phyloP scores from a whole-genome alignment of 1,140 invertebrate genomes.

The Drosophila setifemur region DNA sequence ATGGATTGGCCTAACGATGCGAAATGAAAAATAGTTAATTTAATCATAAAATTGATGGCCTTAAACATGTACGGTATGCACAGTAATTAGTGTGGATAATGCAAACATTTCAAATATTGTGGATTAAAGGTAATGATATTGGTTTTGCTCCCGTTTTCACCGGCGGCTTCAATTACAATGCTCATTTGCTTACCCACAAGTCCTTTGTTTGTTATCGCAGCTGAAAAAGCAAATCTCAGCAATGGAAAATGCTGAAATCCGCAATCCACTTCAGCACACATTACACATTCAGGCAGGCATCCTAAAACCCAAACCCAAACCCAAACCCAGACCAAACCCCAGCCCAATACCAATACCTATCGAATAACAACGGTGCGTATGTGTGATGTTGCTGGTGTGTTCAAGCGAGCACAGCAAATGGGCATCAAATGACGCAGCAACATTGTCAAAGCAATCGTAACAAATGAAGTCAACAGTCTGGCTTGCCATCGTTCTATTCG shows the following conservation, averaged over 20 bases:
- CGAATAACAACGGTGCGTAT: constrained; percentile 21
- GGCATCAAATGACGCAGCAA: constrained; percentile 76
- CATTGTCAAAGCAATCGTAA: constrained; percentile 79
- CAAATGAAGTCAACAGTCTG: constrained; percentile 73
- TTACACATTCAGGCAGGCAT: background rate
- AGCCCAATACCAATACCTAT: constrained; percentile 23
- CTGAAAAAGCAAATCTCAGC: constrained; percentile 42
- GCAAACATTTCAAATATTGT: background rate
- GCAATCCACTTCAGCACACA: constrained; percentile 37
- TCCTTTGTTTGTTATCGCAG: constrained; percentile 37
- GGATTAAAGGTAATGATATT: background rate
- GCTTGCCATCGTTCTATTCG: too few species aligned
- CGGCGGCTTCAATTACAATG: constrained; percentile 20
- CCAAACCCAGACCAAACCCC: too few species aligned
- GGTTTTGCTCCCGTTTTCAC: too few species aligned
- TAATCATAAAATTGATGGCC: constrained; percentile 25
- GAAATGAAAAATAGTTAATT: constrained; percentile 3
- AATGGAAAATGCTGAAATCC: constrained; percentile 35
- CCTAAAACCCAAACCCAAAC: background rate
- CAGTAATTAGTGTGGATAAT: background rate
- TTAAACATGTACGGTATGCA: constrained; percentile 1
- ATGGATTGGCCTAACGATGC: background rate
- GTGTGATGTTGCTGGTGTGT: constrained; percentile 8
- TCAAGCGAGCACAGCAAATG: constrained; percentile 58
- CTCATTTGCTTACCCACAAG: constrained; percentile 38